Percentiles rank a stretch among this genome's conserved stretches.
phyloP scores from a whole-genome alignment of 2,888 invertebrate genomes.

The Habroteleia sp. region DNA sequence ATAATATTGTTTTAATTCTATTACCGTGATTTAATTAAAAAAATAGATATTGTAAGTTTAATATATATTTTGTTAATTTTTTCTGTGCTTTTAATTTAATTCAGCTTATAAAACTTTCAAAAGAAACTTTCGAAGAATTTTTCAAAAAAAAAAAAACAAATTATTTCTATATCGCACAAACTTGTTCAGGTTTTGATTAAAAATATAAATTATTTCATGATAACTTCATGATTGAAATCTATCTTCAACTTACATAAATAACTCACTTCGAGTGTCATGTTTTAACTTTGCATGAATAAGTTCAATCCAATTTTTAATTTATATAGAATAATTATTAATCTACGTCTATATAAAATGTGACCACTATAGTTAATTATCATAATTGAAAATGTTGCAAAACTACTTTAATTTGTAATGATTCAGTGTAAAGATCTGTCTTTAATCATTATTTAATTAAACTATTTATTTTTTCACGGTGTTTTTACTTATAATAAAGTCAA shows the following conservation, averaged over 20 bases:
- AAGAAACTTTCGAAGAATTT: too few relatives aligned
- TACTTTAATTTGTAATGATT: not conserved
- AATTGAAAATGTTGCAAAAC: conserved; percentile 11
- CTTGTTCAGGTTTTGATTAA: conserved; percentile 8
- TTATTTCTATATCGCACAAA: too few relatives aligned
- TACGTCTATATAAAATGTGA: conserved; percentile 7
- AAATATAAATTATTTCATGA: conserved; percentile 10
- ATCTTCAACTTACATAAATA: too few relatives aligned
- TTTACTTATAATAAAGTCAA: too few relatives aligned
- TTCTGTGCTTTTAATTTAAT: too few relatives aligned
- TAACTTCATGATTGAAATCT: conserved; percentile 12
- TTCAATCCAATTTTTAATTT: conserved; percentile 13
- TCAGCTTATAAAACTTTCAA: too few relatives aligned
- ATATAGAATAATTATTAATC: conserved; percentile 9
- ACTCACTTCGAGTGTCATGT: conserved; percentile 19
- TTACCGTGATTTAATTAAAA: too few relatives aligned
- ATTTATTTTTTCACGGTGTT: too few relatives aligned
- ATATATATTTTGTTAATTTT: too few relatives aligned
- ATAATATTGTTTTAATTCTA: too few relatives aligned
- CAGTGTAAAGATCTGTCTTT: conserved; percentile 1
- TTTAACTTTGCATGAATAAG: conserved; percentile 25
- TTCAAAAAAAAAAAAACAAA: too few relatives aligned
- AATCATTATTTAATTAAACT: conserved; percentile 14
- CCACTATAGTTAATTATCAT: conserved; percentile 10
- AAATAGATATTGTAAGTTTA: too few relatives aligned